Percentiles rank a stretch among this genome's conserved stretches.
Conservation (phyloP, 2,797 vertebrate genomes). For the Macrochelys suwanniensis region DNA sequence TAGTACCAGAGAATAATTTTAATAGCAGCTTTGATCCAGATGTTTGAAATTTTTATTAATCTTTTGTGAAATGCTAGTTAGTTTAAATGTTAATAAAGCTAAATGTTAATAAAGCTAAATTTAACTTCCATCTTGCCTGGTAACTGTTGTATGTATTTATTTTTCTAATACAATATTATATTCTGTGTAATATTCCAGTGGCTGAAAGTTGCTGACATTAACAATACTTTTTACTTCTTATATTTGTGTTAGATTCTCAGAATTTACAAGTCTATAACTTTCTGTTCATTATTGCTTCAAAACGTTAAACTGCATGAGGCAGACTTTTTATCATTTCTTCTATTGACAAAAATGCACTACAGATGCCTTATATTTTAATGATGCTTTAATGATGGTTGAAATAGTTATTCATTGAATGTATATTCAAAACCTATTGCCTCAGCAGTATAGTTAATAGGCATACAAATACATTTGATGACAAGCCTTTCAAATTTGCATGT, state of each 20-base stretch:
- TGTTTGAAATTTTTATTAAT: not conserved
- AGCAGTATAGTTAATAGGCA: constrained; percentile 27
- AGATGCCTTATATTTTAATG: constrained; percentile 37
- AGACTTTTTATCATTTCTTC: constrained; percentile 38
- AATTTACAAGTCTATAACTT: constrained; percentile 31
- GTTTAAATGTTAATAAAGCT: not conserved
- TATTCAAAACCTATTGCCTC: not conserved
- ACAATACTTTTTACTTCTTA: constrained; percentile 27
- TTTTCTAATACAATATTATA: constrained; percentile 4
- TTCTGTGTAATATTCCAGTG: not conserved
- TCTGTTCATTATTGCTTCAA: constrained; percentile 31
- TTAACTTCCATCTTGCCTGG: not conserved
- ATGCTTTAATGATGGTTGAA: constrained; percentile 32
- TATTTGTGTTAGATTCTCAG: not conserved
- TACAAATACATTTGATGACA: not conserved
- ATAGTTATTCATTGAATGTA: constrained; percentile 36
- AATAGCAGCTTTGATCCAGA: not conserved
- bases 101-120: constrained; percentile 17
- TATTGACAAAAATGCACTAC: constrained; percentile 31
- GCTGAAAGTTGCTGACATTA: constrained; percentile 25
- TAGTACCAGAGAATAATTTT: not conserved
- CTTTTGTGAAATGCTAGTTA: not conserved
- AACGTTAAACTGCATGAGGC: constrained; percentile 9
- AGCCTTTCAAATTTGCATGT: not conserved
- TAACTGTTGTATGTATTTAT: not conserved